Evolutionary conservation across 2,113 vertebrate genomes (phyloP), one percentile per base, ranked within the genome.

Genomic region (Cranoglanis bouderius): DNA sequence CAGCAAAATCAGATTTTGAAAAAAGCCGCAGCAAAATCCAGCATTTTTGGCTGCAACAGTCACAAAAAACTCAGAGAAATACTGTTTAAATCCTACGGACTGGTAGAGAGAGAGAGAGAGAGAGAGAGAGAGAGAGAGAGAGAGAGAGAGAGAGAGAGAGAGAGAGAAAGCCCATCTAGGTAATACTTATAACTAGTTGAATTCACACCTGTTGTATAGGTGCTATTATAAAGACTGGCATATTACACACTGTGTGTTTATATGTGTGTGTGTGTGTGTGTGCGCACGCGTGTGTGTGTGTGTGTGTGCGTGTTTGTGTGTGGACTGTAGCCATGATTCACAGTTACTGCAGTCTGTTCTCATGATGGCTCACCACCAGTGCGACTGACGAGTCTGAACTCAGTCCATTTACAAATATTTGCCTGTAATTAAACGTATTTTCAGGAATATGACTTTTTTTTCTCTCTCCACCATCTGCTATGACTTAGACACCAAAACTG

Each of bases 341-440:
- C 83, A 84, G 83, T 84, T 84, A 67, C 61, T 84, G 83, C 53
- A 43, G 74, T 86, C 74, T 72, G 46, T 85, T 89, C 72, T 61
- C 87, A n/a, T 51, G 53, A 57, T 85, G 59, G 83, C 80, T 35
- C 43, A 40, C 55, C 51, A 85, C 88, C 90, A 88, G 72, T 49
- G 43, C 57, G 51, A 90, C 49, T 61, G 80, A 78, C 18, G 85
- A 84, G 81, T 83, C 55, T 83, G 81, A 83, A 43, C 55, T 59
- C 53, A 38, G 35, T 86, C 70, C 74, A 13, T 86, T 49, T 67
- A 84, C 83, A 84, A 84, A 84, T 84, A 84, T 84, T 84, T 84
- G 21, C 43, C 83, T 61, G 35, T 83, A 59, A 83, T 83, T 83
- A 83, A 83, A 61, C 9, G 81, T 43, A 55, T 83, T 83, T 83